Conservation (phyloP, 2,797 vertebrate genomes). For the Microchirus variegatus region DNA sequence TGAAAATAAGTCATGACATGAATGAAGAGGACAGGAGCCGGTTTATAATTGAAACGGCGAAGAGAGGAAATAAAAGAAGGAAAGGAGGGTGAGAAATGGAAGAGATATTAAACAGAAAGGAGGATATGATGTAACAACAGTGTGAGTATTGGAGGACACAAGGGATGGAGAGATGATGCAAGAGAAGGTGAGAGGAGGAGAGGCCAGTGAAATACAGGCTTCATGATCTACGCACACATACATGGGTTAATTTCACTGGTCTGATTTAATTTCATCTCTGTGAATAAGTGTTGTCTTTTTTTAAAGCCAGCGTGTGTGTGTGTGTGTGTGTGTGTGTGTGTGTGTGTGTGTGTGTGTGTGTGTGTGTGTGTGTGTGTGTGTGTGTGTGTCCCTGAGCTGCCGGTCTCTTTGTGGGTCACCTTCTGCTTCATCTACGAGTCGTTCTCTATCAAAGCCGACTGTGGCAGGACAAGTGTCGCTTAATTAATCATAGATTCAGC, state of each 20-base stretch:
- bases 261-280: constrained; percentile 19
- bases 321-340: constrained; percentile 20
- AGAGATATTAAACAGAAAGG: constrained; percentile 44
- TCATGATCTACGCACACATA: constrained; percentile 19
- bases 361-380: constrained; percentile 22
- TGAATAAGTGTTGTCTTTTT: constrained; percentile 5
- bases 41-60: constrained; percentile 26
- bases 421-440: constrained; percentile 68
- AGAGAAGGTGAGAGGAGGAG: constrained; percentile 44
- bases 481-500: constrained; percentile 75
- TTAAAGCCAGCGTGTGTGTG: not conserved
- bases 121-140: constrained; percentile 65
- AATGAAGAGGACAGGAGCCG: constrained; percentile 5
- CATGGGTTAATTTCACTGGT: constrained; percentile 29
- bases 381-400: constrained; percentile 48
- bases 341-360: constrained; percentile 28
- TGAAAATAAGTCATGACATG: no score
- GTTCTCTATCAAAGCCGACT: constrained; percentile 65
- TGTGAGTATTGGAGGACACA: constrained; percentile 43
- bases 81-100: constrained; percentile 22
- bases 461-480: constrained; percentile 49
- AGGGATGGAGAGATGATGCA: constrained; percentile 65
- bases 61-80: constrained; percentile 36
- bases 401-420: constrained; percentile 67
- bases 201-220: constrained; percentile 28